Base-by-base conservation (phyloP, 2,113 vertebrate genomes). In the Lepus europaeus region DNA sequence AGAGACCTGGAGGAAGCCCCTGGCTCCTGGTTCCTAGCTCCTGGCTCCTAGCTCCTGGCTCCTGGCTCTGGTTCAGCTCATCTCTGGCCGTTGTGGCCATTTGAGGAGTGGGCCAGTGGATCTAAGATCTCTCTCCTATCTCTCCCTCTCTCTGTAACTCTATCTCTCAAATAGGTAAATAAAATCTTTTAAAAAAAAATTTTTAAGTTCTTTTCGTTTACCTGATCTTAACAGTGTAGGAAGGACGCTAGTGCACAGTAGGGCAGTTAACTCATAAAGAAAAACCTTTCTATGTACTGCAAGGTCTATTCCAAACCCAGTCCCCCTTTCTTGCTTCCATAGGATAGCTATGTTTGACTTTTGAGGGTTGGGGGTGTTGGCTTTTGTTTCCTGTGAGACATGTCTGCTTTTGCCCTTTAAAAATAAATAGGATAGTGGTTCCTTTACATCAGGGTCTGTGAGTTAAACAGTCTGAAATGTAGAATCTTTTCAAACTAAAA, bases 401-500 rank as follows among this genome's bases (percentile, higher is more conserved):
- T 95, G 8, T 33, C 39, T 83, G 45, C 49, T 83, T 19, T 97
- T 97, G 96, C 64, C 83, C 63, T 97, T 87, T n/a, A 85, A 82
- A 97, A 95, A 33, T 66, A 95, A 91, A 90, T 97, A 97, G 96
- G 96, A 97, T 97, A 93, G 95, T 97, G n/a, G 29, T 95, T 95
- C 39, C 89, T 97, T 97, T 87, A 93, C 93, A 95, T 93, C 73
- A 96, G 94, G 87, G 69, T 33, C 76, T 97, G 27, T 31, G 94
- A 96, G 89, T 96, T 90, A 76, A 90, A 94, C 96, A 81, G 88
- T 97, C 96, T 97, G 96, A 95, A 77, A 56, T 56, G n/a, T 80
- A 51, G 95, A 89, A 91, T 97, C 90, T 96, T 95, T 97, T 96
- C 79, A 87, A 95, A 92, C 69, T 31, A 89, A 96, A 95, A 95